Evolutionary conservation across 92 coral and sea anemone species (phyloP).

Genomic region (Porites cylindrica): DNA sequence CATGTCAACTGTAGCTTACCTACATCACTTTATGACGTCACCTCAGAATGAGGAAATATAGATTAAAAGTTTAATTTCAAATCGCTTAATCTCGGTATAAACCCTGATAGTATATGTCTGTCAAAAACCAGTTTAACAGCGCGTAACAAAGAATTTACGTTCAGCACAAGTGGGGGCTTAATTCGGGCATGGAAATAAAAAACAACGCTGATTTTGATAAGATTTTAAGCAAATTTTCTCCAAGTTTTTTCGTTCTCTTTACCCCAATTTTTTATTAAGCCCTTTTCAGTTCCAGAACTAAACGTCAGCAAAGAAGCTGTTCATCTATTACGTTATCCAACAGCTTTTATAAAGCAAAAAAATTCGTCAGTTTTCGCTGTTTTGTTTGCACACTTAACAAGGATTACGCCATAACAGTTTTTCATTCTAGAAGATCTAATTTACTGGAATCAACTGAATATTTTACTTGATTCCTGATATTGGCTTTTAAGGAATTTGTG

Average conservation of each 20-base stretch:
- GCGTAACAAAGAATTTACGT: constrained; percentile 39
- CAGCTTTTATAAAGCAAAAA: not conserved
- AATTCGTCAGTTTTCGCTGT: constrained; percentile 21
- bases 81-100: not conserved
- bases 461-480: too few relatives aligned
- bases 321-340: not conserved
- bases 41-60: constrained; percentile 20
- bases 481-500: too few relatives aligned
- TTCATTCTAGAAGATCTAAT: too few relatives aligned
- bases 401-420: not conserved
- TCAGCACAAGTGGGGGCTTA: constrained; percentile 1
- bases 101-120: constrained; percentile 13
- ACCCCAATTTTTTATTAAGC: not conserved
- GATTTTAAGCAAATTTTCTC: not conserved
- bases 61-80: not conserved
- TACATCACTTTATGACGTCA: constrained; percentile 21
- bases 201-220: not conserved
- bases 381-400: not conserved
- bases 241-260: not conserved
- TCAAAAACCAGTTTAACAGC: constrained; percentile 13
- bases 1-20: not conserved
- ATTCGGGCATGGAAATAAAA: not conserved
- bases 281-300: not conserved
- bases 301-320: not conserved
- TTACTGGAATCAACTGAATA: too few relatives aligned